Evolutionary conservation across 2,113 vertebrate genomes (phyloP), one percentile per base, ranked within the genome.

Genomic region (Dasyprocta punctata): DNA sequence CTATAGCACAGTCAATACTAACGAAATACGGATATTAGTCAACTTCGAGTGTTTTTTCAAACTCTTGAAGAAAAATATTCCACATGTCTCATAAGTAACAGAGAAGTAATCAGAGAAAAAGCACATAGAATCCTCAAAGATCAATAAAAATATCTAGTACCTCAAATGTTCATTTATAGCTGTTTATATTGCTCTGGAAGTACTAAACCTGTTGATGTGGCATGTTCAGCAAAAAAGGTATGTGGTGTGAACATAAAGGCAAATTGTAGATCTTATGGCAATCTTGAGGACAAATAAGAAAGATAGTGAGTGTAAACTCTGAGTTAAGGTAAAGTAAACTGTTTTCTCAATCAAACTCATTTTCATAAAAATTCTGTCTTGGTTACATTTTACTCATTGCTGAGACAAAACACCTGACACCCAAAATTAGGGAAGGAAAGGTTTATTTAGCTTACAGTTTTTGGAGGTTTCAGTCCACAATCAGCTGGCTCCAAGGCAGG

Each of bases 221-320:
- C 80, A 20, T 94, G 0, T 28, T 93, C 80, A 91, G 6, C 95
- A 96, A 96, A 41, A 47, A 97, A 58, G n/a, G 38, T 78, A n/a
- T 65, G 44, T 94, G 6, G 3, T 95, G 38, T 49, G 24, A 97
- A 75, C 30, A 97, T n/a, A 86, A 95, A 97, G 93, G 16, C 1
- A 89, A 97, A 92, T 36, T 81, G n/a, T 52, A 77, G 38, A 13
- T 87, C 10, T 90, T 78, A 49, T 20, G 80, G 0, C 30, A 97
- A 83, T 82, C 36, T 89, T 97, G 86, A 91, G 30, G 77, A 44
- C 1, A 56, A 84, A 38, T 20, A 33, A 96, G n/a, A 33, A 83
- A 75, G 24, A 60, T 22, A 95, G 63, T 26, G 83, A 60, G 22
- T 71, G 19, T 61, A 54, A 95, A 95, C 80, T 38, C 89, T 82